Base-by-base conservation (phyloP, 2,797 vertebrate species). In the Phoebastria nigripes region DNA sequence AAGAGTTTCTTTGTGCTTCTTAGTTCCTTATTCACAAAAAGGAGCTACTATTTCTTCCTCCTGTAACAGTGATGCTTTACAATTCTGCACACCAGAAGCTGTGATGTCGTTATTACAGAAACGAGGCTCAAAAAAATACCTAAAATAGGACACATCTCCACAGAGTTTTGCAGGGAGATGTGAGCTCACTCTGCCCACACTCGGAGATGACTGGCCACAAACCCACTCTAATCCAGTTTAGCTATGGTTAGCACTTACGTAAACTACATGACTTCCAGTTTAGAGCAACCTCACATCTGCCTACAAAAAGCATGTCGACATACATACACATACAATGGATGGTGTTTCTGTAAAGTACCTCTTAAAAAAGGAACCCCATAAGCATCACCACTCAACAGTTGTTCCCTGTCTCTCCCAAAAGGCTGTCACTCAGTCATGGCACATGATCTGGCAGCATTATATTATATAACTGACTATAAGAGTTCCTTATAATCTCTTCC, bases 201-300 rank as follows among this genome's bases (percentile, higher is more conserved):
- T 93, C 7, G 1, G 74, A 87, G 84, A 91, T 81, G 94, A 93
- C 82, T 95, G 92, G 96, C 94, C 95, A 94, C 92, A 97, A 95
- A 95, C 92, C 91, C 95, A 95, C 94, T 95, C 84, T 65, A 71
- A 96, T 94, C 93, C 92, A 96, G 91, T 93, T 96, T 83, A 96
- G 91, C 87, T 96, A 83, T 71, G 95, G 92, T 96, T 97, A 95
- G 89, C 92, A 89, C 94, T 95, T 96, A 96, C 65, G 19, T 94
- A 91, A 96, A 88, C 84, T 87, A 95, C 89, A 87, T 25, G 81
- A 74, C 87, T 94, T 95, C 89, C 76, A 95, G 87, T 91, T 94
- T 71, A 81, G 63, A 91, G 87, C 52, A 92, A 86, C 61, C 56
- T 86, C 94, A 96, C 84, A 91, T 96, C 95, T 96, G 95, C 89